phyloP scores from a whole-genome alignment of 37 sponge, comb jelly and placozoan genomes.

The Geodia barretti region DNA sequence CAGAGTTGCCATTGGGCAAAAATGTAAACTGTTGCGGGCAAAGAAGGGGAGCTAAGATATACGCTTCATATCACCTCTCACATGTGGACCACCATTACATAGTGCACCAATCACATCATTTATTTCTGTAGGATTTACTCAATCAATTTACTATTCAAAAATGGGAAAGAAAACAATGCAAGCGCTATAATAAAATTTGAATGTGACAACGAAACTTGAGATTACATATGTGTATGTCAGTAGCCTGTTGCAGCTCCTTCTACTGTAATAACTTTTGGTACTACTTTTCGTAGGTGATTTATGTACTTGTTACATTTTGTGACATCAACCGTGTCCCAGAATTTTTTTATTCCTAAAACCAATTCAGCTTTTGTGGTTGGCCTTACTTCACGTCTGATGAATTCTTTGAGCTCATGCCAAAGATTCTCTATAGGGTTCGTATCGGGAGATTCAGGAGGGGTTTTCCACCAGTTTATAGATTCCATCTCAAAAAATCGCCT shows the following conservation, averaged over 20 bases:
- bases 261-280: conserved; percentile 33
- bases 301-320: conserved; percentile 13
- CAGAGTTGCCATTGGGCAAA: too few species aligned
- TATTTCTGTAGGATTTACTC: too few species aligned
- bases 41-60: too few species aligned
- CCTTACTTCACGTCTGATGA: conserved; percentile 12
- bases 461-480: conserved; percentile 33
- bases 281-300: conserved; percentile 18
- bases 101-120: too few species aligned
- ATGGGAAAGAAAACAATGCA: too few species aligned
- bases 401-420: conserved; percentile 32
- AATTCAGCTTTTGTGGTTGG: conserved; percentile 25
- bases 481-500: conserved; percentile 11
- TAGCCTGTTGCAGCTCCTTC: conserved; percentile 33
- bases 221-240: conserved; percentile 12
- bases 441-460: conserved; percentile 43
- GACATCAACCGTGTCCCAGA: conserved; percentile 24
- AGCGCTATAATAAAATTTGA: too few species aligned
- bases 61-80: too few species aligned
- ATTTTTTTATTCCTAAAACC: conserved; percentile 16
- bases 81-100: too few species aligned
- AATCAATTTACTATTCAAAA: too few species aligned
- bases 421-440: conserved; percentile 39
- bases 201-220: too few species aligned
- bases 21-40: too few species aligned